Base-by-base conservation (phyloP, 2,113 vertebrate species). In the Zingel zingel region DNA sequence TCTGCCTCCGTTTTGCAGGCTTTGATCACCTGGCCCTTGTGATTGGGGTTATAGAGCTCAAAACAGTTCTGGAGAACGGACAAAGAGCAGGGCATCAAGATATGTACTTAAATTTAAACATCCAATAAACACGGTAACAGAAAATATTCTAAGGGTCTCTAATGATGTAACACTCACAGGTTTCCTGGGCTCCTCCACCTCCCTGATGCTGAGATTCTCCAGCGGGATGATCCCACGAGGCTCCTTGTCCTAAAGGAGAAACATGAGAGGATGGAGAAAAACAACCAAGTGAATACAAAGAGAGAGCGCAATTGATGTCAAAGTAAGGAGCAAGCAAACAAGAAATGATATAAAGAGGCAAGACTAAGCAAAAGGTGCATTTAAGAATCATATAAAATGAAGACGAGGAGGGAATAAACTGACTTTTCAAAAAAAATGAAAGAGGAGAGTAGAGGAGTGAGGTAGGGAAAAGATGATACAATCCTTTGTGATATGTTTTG, bases 21-120 rank as follows among this genome's bases (percentile, higher is more conserved):
- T 93, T 99, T 99, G 87, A 99, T 99, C 74, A 99, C 98, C 88
- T 99, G 97, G 53, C 98, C 98, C 89, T 99, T 99, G 88, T 99
- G 97, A 85, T 97, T 98, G 15, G 98, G 98, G 88, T 99, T 99
- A 72, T 97, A 99, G 9, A 99, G 96, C 93, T 99, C 98, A 86
- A 99, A 99, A 77, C 98, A 99, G 94, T 99, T 99, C 98, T 99
- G 88, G 27, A 79, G 14, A 75, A 12, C 13, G 43, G 43, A 75
- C 27, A 85, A 56, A 77, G 27, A 23, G 43, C 27, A 43, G 58
- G 43, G 13, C 33, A 21, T 72, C 5, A 36, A 56, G 21, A 65
- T 36, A 23, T 14, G 4, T 7, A 23, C 9, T 7, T 58, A 53
- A 65, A 23, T 25, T 15, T 21, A 47, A 64, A 64, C 25, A 51